Base-by-base conservation (phyloP, 2,113 vertebrate species). In the Oncorhynchus clarkii region DNA sequence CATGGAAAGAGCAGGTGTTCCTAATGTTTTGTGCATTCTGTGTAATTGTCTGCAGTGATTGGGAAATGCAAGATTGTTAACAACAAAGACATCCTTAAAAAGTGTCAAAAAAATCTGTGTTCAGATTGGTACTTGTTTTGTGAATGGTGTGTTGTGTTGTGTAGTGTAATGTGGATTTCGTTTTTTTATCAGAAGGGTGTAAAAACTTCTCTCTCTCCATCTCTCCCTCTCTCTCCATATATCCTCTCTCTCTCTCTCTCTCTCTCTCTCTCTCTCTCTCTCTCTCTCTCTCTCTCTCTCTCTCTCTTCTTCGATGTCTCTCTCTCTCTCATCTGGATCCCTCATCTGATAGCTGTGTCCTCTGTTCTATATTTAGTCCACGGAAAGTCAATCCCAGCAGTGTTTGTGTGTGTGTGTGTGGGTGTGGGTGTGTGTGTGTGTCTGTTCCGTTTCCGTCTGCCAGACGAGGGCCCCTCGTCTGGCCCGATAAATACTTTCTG, bases 331-430 rank as follows among this genome's bases (percentile, higher is more conserved):
- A 76, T 71, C 22, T 16, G 7, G 8, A 22, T 64, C 8, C 22
- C 72, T 39, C 39, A 39, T 57, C 64, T 71, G 84, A 78, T 80
- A 80, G 84, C 77, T 78, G 85, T 78, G 82, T 88, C 85, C 54
- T 75, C 70, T 80, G 70, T 74, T 87, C 78, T 88, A 84, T 87
- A 85, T 86, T 84, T 84, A 88, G 85, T 85, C 76, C 78, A 85
- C 84, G 80, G 86, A 81, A 88, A 76, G 86, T 84, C 59, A 80
- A 75, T 76, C 5, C 75, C 73, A 64, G 27, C 71, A 76, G 66
- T 18, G 27, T 27, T 3, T 27, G 26, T 14, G 27, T 27, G 26
- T 27, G 26, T 27, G 66, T 27, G 26, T 27, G 16, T 0, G 22
- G 22, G 22, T n/a, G 34, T 70, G 68, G 24, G 14, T 27, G 4